phyloP scores from a whole-genome alignment of 2,888 invertebrate genomes.

The Stictocephala bisonia region DNA sequence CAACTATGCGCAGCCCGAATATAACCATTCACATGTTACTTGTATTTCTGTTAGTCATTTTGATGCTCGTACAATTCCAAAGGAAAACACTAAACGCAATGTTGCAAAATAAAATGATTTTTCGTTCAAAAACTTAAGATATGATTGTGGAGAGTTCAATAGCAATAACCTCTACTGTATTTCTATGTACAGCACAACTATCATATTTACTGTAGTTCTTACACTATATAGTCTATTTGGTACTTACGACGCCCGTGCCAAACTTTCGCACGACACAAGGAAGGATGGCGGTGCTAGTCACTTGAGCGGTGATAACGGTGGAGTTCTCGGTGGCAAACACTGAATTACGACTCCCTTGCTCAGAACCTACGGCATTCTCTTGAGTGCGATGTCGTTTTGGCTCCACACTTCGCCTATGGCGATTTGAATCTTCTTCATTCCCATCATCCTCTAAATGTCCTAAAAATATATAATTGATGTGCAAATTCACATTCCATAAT shows the following conservation, averaged over 20 bases:
- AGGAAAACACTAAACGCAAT: too few species aligned
- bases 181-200: background rate
- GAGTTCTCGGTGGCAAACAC: conserved; percentile 84
- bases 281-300: conserved; percentile 83
- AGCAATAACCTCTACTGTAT: too few species aligned
- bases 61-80: too few species aligned
- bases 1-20: too few species aligned
- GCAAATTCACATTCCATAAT: too few species aligned
- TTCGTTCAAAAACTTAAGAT: too few species aligned
- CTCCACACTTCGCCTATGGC: conserved; percentile 44
- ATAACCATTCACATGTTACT: too few species aligned
- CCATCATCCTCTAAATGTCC: too few species aligned
- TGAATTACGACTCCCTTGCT: conserved; percentile 19
- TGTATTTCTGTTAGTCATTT: too few species aligned
- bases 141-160: background rate
- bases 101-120: too few species aligned
- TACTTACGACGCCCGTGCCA: conserved; percentile 88
- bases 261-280: conserved; percentile 88
- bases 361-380: conserved; percentile 23
- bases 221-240: too few species aligned
- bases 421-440: background rate
- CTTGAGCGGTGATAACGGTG: conserved; percentile 83
- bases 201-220: background rate
- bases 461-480: too few species aligned
- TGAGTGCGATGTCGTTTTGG: conserved; percentile 37